Evolutionary conservation across 2,113 vertebrate species (phyloP).

Genomic region (Chamaea fasciata): DNA sequence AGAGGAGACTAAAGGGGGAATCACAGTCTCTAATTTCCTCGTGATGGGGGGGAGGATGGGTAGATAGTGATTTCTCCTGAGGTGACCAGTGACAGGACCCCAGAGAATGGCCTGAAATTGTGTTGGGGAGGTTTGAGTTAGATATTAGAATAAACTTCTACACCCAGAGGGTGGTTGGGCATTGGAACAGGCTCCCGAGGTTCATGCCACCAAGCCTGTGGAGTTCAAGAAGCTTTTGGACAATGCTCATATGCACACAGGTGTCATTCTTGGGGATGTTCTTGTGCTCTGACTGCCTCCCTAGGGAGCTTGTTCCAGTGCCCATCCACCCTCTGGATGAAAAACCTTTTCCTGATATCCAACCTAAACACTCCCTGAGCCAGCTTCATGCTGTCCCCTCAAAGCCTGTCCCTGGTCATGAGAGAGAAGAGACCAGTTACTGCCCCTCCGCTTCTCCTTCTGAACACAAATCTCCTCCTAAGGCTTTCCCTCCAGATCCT

Average conservation of each 20-base stretch:
- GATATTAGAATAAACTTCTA: no score
- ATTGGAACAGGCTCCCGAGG: not conserved
- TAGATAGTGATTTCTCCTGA: not conserved
- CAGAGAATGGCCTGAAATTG: not conserved
- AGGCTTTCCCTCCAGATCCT: not conserved
- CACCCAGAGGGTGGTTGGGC: not conserved
- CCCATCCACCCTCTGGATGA: not conserved
- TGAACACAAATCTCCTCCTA: not conserved
- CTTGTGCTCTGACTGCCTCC: not conserved
- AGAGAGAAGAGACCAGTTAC: not conserved
- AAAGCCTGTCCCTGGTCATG: not conserved
- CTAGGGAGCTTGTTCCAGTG: not conserved
- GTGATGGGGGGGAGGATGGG: fast-evolving
- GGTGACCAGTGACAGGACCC: not conserved
- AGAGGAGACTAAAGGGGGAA: not conserved
- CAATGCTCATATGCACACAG: not conserved
- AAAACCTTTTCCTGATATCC: not conserved
- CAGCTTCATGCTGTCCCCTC: fast-evolving
- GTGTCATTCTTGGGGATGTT: not conserved
- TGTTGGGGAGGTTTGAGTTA: not conserved
- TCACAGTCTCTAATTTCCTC: not conserved
- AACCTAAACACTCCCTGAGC: not conserved
- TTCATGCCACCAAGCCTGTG: fast-evolving
- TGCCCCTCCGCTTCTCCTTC: not conserved
- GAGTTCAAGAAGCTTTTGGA: not conserved